Evolutionary conservation across 2,113 vertebrate genomes (phyloP).

Genomic region (Nestor notabilis): DNA sequence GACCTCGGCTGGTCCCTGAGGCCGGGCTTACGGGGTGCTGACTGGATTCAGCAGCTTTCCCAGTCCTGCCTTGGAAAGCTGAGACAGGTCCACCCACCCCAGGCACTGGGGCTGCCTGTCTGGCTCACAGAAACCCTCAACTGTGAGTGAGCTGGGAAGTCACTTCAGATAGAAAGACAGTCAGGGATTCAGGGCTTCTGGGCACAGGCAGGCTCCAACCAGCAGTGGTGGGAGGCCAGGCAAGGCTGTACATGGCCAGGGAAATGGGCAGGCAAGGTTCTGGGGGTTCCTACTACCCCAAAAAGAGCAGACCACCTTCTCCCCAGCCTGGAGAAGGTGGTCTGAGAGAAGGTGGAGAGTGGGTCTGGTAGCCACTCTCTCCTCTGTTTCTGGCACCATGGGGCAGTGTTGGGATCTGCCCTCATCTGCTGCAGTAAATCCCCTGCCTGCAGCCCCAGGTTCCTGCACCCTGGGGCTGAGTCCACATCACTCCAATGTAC

Average conservation of each 20-base stretch:
- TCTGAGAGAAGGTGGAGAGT: background rate
- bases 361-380: fast-evolving
- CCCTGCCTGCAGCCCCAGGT: background rate
- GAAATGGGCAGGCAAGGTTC: background rate
- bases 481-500: background rate
- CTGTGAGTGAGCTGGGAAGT: background rate
- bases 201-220: background rate
- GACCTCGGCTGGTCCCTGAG: background rate
- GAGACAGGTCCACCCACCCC: background rate
- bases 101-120: background rate
- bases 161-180: background rate
- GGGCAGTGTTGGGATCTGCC: background rate
- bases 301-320: background rate
- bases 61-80: background rate
- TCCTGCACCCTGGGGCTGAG: background rate
- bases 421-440: background rate
- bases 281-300: background rate
- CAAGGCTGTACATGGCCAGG: fast-evolving
- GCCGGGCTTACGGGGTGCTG: fast-evolving
- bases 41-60: background rate
- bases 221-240: fast-evolving
- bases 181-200: background rate
- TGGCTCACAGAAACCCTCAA: background rate
- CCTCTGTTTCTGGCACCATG: background rate
- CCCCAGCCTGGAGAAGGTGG: background rate